These are phyloP conservation scores for Spialia ferax DNA, from an alignment of 2,888 invertebrate species.

Conservation along the genomic window DNA sequence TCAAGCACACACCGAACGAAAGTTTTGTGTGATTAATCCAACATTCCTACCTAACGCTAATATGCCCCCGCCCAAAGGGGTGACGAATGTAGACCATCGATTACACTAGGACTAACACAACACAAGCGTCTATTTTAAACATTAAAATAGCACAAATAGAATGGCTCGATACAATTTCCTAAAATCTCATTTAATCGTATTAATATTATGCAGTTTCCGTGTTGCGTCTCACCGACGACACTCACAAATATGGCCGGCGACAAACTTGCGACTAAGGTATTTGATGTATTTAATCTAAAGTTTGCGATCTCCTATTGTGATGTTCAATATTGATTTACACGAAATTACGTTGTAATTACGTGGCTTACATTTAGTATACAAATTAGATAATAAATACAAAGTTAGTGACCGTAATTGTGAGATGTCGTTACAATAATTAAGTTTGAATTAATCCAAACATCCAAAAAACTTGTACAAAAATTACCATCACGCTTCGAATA, in stretches of 20 bases:
- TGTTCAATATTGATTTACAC: background rate
- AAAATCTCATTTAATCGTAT: slow-evolving; percentile 70
- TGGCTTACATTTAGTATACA: background rate
- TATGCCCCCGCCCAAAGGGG: slow-evolving; percentile 55
- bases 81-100: slow-evolving; percentile 52
- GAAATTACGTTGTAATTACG: background rate
- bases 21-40: slow-evolving; percentile 38
- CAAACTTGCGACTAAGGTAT: slow-evolving; percentile 1
- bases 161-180: slow-evolving; percentile 77
- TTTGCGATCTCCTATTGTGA: slow-evolving; percentile 8
- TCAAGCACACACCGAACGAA: slow-evolving; percentile 39
- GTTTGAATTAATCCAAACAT: slow-evolving; percentile 54
- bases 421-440: slow-evolving; percentile 28
- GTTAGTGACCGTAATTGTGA: slow-evolving; percentile 6
- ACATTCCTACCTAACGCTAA: slow-evolving; percentile 38
- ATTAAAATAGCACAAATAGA: slow-evolving; percentile 78
- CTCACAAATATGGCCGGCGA: slow-evolving; percentile 6
- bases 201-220: slow-evolving; percentile 70
- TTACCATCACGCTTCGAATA: slow-evolving; percentile 69
- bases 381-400: no score
- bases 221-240: slow-evolving; percentile 62
- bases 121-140: slow-evolving; percentile 79
- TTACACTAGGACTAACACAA: slow-evolving; percentile 77
- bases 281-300: background rate
- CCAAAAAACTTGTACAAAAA: slow-evolving; percentile 77